Percentiles rank a stretch among this genome's conserved stretches.
These are phyloP conservation scores for Deroplatys truncata DNA, from an alignment of 2,888 invertebrate species.

Conservation along the genomic window DNA sequence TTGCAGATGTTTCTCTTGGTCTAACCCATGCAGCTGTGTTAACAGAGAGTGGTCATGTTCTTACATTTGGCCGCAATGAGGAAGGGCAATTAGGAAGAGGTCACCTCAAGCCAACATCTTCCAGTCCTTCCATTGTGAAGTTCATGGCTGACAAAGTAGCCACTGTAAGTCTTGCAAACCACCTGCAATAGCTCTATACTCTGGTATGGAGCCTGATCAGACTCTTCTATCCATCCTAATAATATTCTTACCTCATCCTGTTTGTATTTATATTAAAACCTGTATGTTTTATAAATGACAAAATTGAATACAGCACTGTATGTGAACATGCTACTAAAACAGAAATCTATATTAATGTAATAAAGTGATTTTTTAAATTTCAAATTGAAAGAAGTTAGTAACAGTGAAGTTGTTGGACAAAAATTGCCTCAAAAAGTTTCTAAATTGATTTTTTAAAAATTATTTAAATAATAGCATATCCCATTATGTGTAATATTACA, in stretches of 20 bases:
- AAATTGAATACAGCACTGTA: too few species aligned
- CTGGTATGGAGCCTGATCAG: constrained; percentile 26
- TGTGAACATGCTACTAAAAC: too few species aligned
- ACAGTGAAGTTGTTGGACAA: too few species aligned
- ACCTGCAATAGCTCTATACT: constrained; percentile 37
- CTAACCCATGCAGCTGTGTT: constrained; percentile 58
- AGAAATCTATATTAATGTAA: too few species aligned
- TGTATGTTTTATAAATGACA: constrained; percentile 18
- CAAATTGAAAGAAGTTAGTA: too few species aligned
- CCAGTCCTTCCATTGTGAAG: constrained; percentile 45
- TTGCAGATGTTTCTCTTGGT: constrained; percentile 57
- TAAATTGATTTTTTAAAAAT: too few species aligned
- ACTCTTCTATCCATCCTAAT: too few species aligned
- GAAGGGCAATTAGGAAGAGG: constrained; percentile 60
- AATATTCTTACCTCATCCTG: too few species aligned
- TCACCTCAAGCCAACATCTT: constrained; percentile 41
- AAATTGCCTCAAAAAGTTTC: too few species aligned
- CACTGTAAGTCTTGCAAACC: constrained; percentile 41
- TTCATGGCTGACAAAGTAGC: constrained; percentile 42
- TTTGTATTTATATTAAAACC: constrained; percentile 12
- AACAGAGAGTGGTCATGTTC: constrained; percentile 58
- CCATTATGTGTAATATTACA: too few species aligned
- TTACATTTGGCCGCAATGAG: constrained; percentile 61
- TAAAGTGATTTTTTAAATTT: too few species aligned
- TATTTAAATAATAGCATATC: too few species aligned